Base-by-base conservation (phyloP, 1,140 invertebrate species). In the Parasteatoda tepidariorum region DNA sequence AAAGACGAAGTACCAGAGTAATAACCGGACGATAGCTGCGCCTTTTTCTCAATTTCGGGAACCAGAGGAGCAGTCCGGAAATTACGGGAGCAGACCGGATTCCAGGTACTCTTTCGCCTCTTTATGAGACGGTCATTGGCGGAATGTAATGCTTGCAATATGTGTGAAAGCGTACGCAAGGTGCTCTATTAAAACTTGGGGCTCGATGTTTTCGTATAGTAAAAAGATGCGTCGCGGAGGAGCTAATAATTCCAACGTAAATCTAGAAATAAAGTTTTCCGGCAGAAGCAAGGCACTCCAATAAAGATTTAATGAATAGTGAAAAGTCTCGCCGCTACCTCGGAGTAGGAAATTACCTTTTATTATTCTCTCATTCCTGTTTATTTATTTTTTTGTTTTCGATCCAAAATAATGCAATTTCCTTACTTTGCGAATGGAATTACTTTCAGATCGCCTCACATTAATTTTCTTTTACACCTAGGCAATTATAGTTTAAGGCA, bases 41-140 rank as follows among this genome's bases (percentile, higher is more conserved):
- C 74, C 61, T 78, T 78, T 78, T 66, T 66, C 74, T 66, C 74
- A 33, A 66, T 64, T 76, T 41, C 71, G 34, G 73, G 70, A 59
- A 73, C 9, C 38, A 48, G 38, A 48, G 18, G 38, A 48, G 57
- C 30, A 26, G 57, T 31, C 62, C 73, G 73, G 73, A 75, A 75
- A 75, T 75, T 75, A 61, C 73, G 31, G 28, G 24, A 18, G 22
- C 22, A 11, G 15, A 24, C 59, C 22, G 15, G 22, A 61, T 24
- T 24, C 59, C 26, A 24, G 41, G 38, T n/a, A 31, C 24, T 57
- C 28, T n/a, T 73, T 55, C 70, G 22, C 48, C n/a, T 3, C 57
- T 75, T 75, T 75, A 75, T 38, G 73, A 62, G 55, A 31, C 6
- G 7, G 66, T 34, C 66, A 30, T 33, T 38, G 64, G 34, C 34